Percentiles rank a stretch among this genome's conserved stretches.
Evolutionary conservation across 2,113 vertebrate genomes (phyloP).

Genomic region (Haplochromis burtoni): DNA sequence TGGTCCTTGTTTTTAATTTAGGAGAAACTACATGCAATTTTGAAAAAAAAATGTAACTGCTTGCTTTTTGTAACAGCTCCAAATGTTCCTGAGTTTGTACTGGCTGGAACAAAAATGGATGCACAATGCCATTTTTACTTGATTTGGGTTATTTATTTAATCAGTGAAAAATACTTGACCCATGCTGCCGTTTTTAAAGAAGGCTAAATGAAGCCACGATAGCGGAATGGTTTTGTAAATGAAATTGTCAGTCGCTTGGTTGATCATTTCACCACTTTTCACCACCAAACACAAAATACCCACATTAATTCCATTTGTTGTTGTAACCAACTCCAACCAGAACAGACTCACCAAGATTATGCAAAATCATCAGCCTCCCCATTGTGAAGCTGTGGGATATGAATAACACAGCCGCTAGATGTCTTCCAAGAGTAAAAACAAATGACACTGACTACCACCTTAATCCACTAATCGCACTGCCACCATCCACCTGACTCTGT

Average conservation of each 20-base stretch:
- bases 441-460: background rate
- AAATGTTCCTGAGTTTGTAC: background rate
- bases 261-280: background rate
- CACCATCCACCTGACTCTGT: background rate
- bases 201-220: background rate
- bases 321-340: background rate
- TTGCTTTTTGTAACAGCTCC: background rate
- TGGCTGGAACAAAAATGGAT: background rate
- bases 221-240: accelerated
- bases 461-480: background rate
- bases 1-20: slow-evolving; percentile 7
- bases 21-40: background rate
- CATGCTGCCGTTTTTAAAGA: background rate
- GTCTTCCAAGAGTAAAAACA: background rate
- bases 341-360: background rate
- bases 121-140: background rate
- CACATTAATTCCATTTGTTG: background rate
- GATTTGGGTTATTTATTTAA: background rate
- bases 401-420: background rate
- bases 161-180: background rate
- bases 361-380: background rate
- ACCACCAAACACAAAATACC: background rate
- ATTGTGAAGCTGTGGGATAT: background rate
- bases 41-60: background rate
- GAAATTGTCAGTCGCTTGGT: background rate